A percentile compares a stretch with the other conserved stretches of the same genome.
Evolutionary conservation across 2,888 invertebrate species (phyloP).

Genomic region (Agrochola litura): DNA sequence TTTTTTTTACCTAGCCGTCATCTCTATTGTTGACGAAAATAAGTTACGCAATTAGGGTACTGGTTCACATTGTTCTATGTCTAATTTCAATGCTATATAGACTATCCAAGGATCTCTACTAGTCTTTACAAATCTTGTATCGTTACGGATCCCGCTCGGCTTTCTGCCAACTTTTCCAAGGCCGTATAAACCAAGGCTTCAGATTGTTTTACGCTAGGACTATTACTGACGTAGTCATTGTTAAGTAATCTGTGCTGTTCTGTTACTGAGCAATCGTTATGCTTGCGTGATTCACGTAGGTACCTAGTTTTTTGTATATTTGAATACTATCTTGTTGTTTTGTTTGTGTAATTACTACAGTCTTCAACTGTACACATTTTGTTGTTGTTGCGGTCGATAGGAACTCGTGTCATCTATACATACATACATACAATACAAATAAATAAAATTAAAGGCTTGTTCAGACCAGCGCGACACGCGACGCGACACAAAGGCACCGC

Average conservation of each 20-base stretch:
- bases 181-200: conserved; percentile 41
- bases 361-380: neutral
- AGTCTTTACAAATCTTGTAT: conserved; percentile 25
- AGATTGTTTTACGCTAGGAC: conserved; percentile 37
- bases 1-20: too few species aligned
- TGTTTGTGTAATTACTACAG: neutral
- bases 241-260: conserved; percentile 38
- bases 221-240: conserved; percentile 10
- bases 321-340: conserved; percentile 16
- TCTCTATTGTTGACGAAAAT: too few species aligned
- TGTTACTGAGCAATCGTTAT: conserved; percentile 13
- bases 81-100: neutral
- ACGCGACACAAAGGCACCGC: too few species aligned
- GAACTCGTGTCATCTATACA: too few species aligned
- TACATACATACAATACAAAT: too few species aligned
- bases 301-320: conserved; percentile 15
- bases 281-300: conserved; percentile 32
- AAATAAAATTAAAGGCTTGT: too few species aligned
- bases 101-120: conserved; percentile 33
- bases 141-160: conserved; percentile 42
- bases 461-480: too few species aligned
- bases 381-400: too few species aligned
- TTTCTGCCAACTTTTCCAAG: conserved; percentile 53
- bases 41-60: too few species aligned
- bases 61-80: neutral